These are phyloP conservation scores for Acanthopagrus latus DNA, from an alignment of 2,797 vertebrate genomes.

Conservation along the genomic window DNA sequence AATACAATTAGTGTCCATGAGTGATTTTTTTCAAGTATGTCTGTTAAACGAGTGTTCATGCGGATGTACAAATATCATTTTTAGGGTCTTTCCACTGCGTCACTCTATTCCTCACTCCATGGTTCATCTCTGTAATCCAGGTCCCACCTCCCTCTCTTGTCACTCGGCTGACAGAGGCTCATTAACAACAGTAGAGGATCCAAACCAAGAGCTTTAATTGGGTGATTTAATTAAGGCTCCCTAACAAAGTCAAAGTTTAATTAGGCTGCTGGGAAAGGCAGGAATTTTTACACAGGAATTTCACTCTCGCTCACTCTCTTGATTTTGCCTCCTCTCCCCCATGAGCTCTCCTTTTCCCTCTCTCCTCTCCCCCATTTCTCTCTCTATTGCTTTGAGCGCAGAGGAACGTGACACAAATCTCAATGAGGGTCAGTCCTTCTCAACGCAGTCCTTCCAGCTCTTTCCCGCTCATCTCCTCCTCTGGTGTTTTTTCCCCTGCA, in stretches of 20 bases:
- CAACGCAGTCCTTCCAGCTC: conserved; percentile 21
- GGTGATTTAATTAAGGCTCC: conserved; percentile 81
- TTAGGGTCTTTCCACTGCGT: not conserved
- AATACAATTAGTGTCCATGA: not conserved
- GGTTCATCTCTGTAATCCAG: conserved; percentile 40
- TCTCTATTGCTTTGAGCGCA: conserved; percentile 55
- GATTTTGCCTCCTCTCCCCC: conserved; percentile 35
- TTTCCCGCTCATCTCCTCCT: conserved; percentile 34
- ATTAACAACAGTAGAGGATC: conserved; percentile 71
- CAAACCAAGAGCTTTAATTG: conserved; percentile 71
- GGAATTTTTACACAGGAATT: conserved; percentile 54
- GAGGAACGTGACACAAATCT: conserved; percentile 74
- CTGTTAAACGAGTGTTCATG: not conserved
- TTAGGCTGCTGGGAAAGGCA: conserved; percentile 76
- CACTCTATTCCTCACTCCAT: not conserved
- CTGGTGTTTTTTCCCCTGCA: not conserved
- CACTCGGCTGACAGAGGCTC: conserved; percentile 58
- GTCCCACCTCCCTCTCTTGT: conserved; percentile 33
- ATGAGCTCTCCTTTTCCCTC: not conserved
- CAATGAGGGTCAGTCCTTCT: conserved; percentile 56
- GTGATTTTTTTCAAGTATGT: conserved; percentile 13
- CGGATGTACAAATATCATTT: not conserved
- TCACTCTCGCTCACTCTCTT: conserved; percentile 24
- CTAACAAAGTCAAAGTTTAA: conserved; percentile 83
- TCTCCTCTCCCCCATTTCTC: conserved; percentile 25